Percentiles rank a stretch among this genome's conserved stretches.
Evolutionary conservation across 2,113 vertebrate genomes (phyloP).

Genomic region (cattle (Bos taurus)): DNA sequence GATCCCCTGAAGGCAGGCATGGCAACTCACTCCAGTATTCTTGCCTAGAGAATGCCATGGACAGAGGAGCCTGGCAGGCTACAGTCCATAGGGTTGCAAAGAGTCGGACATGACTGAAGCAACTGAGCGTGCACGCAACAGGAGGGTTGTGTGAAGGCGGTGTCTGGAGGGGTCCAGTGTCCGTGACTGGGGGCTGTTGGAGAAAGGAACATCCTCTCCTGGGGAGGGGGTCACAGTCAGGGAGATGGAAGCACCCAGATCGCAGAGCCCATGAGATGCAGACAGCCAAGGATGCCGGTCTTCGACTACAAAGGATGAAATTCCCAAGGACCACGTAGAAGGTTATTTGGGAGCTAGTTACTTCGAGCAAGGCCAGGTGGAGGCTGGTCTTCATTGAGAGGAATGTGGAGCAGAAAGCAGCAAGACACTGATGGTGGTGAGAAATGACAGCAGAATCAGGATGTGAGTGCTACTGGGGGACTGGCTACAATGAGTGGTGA

Average conservation of each 20-base stretch:
- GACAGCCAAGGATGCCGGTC: accelerated
- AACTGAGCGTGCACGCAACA: not conserved
- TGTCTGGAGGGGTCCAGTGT: accelerated
- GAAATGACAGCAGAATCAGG: no score
- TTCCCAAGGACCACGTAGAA: not conserved
- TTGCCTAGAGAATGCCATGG: not conserved
- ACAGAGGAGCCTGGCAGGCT: not conserved
- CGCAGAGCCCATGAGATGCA: not conserved
- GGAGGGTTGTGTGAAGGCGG: not conserved
- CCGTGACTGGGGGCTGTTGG: not conserved
- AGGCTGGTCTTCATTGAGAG: not conserved
- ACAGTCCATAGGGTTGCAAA: not conserved
- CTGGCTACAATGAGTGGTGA: accelerated
- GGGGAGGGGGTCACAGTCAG: not conserved
- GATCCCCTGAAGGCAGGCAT: not conserved
- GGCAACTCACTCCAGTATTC: not conserved
- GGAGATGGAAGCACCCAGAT: not conserved
- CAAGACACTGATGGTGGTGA: no score
- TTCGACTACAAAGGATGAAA: not conserved
- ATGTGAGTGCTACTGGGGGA: not conserved
- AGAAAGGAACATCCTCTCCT: not conserved
- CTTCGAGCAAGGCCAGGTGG: not conserved
- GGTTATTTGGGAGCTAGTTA: not conserved
- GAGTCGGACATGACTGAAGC: not conserved
- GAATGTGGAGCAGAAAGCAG: not conserved